Conservation (phyloP, 2,888 invertebrate genomes). For the Ornithoptera priamus region DNA sequence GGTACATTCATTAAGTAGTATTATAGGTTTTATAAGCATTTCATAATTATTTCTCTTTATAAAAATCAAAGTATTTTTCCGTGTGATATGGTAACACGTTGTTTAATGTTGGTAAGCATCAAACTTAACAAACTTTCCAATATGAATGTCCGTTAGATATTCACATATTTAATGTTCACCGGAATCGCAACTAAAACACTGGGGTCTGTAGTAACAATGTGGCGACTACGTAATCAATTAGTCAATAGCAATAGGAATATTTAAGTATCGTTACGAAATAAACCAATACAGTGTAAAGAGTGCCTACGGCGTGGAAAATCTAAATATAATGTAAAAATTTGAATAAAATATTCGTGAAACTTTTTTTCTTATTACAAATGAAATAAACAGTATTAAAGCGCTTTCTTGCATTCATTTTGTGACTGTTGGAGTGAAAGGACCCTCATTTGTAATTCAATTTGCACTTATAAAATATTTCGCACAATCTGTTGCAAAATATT, state of each 20-base stretch:
- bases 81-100: too few relatives aligned
- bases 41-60: too few relatives aligned
- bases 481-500: conserved; percentile 5
- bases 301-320: background rate
- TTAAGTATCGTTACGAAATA: conserved; percentile 4
- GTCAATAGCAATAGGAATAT: background rate
- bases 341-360: conserved; percentile 20
- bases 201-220: background rate
- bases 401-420: conserved; percentile 15
- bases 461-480: conserved; percentile 8
- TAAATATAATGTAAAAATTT: conserved; percentile 16
- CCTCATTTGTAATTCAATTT: conserved; percentile 26
- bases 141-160: too few relatives aligned
- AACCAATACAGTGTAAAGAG: background rate
- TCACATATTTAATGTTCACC: too few relatives aligned
- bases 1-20: too few relatives aligned
- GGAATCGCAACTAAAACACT: background rate
- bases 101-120: too few relatives aligned
- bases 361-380: conserved; percentile 18
- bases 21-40: too few relatives aligned
- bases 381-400: conserved; percentile 21
- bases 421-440: conserved; percentile 13
- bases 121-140: too few relatives aligned
- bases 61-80: too few relatives aligned
- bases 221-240: background rate